Evolutionary conservation across 1,140 invertebrate species (phyloP), one percentile per base, ranked within the genome.

Genomic region (Agrilus planipennis): DNA sequence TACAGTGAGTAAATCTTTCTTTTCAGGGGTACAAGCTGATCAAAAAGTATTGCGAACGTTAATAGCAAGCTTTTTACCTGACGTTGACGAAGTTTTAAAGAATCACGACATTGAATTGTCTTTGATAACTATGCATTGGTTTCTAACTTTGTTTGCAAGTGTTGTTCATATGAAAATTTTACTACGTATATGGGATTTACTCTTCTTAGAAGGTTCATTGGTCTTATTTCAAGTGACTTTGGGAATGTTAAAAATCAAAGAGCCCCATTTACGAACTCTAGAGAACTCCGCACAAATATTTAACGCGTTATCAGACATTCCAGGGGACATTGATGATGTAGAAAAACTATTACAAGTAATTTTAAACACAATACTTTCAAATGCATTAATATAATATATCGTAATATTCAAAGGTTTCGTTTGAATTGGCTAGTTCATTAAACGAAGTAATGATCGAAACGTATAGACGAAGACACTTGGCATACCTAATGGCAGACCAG

Each of bases 81-180:
- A 90, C 44, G 77, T 96, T 42, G 87, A 95, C 63, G 74, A 84
- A 49, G 77, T 88, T 21, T 69, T 98, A 20, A 81, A 84, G 56
- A 83, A 90, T 61, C 90, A 96, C 64, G 92, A 98, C 54, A 90
- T 91, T 55, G 92, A 99, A 68, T 68, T 99, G 14, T 93, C 90
- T 43, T 68, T 99, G 17, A 96, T 99, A 54, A 93, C 89, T 10
- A 69, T 96, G 45, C 89, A 96, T 59, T 99, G 96, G 95, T 96
- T 98, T 64, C 68, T 99, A 20, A 96, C 94, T 2, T 63, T 98
- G n/a, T 97, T 95, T 68, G 89, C 93, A 3, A 95, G 91, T 58
- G 90, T 97, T 42, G 87, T 98, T n/a, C 89, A 95, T 53, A 92
- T 94, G 76, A 93, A 90, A 66, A 87, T 96, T 43, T 70, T 99